Evolutionary conservation across 2,888 invertebrate genomes (phyloP).

Genomic region (Exocentrus adspersus): DNA sequence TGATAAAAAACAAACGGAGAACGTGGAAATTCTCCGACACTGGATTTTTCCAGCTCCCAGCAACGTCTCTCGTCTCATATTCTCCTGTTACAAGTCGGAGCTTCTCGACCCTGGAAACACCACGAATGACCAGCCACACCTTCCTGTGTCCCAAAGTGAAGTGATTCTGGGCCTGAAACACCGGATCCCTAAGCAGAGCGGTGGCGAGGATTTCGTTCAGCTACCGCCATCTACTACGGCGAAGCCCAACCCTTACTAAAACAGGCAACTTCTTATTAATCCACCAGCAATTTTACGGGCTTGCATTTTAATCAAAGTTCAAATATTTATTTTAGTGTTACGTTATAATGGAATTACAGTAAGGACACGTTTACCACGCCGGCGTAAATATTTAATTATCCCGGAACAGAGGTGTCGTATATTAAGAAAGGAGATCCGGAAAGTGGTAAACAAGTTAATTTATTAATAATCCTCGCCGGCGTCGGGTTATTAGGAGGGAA

Average conservation of each 20-base stretch:
- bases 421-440: neutral
- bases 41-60: too few species aligned
- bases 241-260: too few species aligned
- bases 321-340: too few species aligned
- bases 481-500: neutral
- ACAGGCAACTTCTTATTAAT: too few species aligned
- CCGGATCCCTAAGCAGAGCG: neutral
- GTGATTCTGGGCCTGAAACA: neutral
- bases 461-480: constrained; percentile 12
- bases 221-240: too few species aligned
- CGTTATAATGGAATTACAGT: too few species aligned
- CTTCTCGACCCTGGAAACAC: constrained; percentile 16
- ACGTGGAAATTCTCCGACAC: too few species aligned
- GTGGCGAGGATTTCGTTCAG: too few species aligned
- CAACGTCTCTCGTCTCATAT: neutral
- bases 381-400: constrained; percentile 1
- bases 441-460: neutral
- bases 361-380: neutral
- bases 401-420: neutral
- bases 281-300: too few species aligned
- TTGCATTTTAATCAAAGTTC: too few species aligned
- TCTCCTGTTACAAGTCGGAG: constrained; percentile 6
- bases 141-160: neutral
- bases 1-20: too few species aligned
- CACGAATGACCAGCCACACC: constrained; percentile 11